These are phyloP conservation scores for Amiota minor DNA, from an alignment of 2,888 invertebrate species.

Conservation along the genomic window DNA sequence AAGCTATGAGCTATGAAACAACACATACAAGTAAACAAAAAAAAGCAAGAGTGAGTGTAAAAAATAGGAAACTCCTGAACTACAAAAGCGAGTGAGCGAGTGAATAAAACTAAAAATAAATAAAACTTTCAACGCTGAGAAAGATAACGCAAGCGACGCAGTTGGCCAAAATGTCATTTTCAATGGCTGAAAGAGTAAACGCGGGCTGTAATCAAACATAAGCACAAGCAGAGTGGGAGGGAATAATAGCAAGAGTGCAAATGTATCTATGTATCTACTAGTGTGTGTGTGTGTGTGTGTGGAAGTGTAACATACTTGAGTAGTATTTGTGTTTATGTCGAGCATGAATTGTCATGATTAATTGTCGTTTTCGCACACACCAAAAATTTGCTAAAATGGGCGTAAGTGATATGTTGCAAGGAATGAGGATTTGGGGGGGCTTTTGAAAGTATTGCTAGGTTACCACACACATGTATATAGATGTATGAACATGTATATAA, in stretches of 20 bases:
- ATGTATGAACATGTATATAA: background rate
- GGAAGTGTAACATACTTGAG: no score
- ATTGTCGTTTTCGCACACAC: conserved; percentile 9
- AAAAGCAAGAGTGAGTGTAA: background rate
- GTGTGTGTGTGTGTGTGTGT: conserved; percentile 10
- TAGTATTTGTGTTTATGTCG: conserved; percentile 7
- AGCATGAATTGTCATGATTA: conserved; percentile 29
- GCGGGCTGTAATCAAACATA: background rate
- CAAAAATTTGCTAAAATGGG: conserved; percentile 19
- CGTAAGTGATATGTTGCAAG: no score
- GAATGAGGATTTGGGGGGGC: no score
- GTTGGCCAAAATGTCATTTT: conserved; percentile 23
- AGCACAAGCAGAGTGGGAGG: background rate
- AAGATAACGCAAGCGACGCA: background rate
- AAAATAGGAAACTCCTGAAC: background rate
- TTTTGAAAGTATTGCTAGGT: no score
- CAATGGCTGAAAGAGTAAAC: background rate
- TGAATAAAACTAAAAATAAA: conserved; percentile 20
- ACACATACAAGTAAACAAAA: background rate
- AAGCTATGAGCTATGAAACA: background rate
- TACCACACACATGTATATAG: background rate
- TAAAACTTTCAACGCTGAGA: conserved; percentile 18
- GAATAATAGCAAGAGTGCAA: background rate
- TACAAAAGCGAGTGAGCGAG: conserved; percentile 1
- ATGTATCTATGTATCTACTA: background rate